Evolutionary conservation across 1,140 invertebrate species (phyloP), one percentile per base, ranked within the genome.

Genomic region (Orius insidiosus): DNA sequence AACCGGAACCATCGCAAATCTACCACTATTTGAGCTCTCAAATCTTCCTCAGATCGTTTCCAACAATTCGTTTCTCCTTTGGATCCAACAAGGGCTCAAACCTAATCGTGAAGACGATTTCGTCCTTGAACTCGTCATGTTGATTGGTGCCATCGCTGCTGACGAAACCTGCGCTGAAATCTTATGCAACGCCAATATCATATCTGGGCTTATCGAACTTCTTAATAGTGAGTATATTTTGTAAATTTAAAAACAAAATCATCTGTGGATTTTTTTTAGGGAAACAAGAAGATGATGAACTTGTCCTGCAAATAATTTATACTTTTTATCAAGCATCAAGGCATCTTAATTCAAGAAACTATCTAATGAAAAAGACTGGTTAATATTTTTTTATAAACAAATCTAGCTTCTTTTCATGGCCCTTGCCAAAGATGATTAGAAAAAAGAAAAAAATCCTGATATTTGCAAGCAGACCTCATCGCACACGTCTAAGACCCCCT

Each of bases 231-330:
- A 56, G 58, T 58, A 35, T 39, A 32, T 38, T 51, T 15, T n/a
- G n/a, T n/a, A n/a, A n/a, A 36, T 39, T 37, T 11, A 4, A n/a
- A 41, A 3, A 33, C 36, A 36, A 36, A 49, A 13, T 14, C 6
- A 19, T 48, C 38, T 47, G 41, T 59, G n/a, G n/a, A n/a, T n/a
- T n/a, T n/a, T 49, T 45, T 58, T 5, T 33, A 74, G 85, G 78
- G 42, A 89, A 94, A 58, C 93, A 97, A 70, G 90, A 95, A 61
- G 93, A 97, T 63, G 94, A 97, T 67, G 88, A 94, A 67, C 83
- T 94, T 53, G 86, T 93, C 36, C 67, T 92, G 46, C 89, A 95
- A 68, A 92, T 97, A 53, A 79, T 96, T 40, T 97, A 85, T 60
- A 81, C 94, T 35, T 95, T 98, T 66, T 83, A 93, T 58, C 84